Evolutionary conservation across 2,888 invertebrate species (phyloP), one percentile per base, ranked within the genome.

Genomic region (Lepidocyrtoides sp.): DNA sequence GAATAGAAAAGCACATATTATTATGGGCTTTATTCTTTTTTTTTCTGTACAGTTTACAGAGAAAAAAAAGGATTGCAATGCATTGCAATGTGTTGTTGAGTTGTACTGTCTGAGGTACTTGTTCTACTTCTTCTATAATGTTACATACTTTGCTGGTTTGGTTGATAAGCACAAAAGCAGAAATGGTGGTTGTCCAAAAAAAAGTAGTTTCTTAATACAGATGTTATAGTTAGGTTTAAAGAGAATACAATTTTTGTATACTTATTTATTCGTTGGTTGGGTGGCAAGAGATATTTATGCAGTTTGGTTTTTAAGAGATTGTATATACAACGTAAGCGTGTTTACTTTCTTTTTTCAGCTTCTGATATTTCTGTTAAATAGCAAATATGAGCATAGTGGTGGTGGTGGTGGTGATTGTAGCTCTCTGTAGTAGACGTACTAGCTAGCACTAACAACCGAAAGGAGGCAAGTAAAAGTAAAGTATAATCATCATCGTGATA

Each of bases 1-100:
- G 85, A 89, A 89, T 91, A 89, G 88, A 89, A 89, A 84, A 89
- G 89, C 89, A 89, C 89, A 72, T 89, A 89, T 89, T 89, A 89
- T 89, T 82, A 82, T 82, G 82, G 89, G 72, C 72, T 89, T 89
- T 89, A 69, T 82, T 87, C 87, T 77, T 36, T 36, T 36, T n/a
- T 36, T 36, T 7, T 51, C 75, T 87, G 79, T 77, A 77, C 86
- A 86, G 86, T 81, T 87, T 72, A 82, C 77, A 72, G 51, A 32
- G 66, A 83, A 60, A 77, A 57, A 79, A 83, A 66, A 57, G 88
- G 63, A 88, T 88, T 88, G 89, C 69, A 87, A 63, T 87, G 79
- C 63, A 63, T 48, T 86, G 72, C 85, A 63, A 87, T 79, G 87
- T 87, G 63, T 75, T 86, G 79, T 79, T 57, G 36, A 79, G 54